Base-by-base conservation (phyloP, 2,113 vertebrate species). In the Protomyctophum bolini region DNA sequence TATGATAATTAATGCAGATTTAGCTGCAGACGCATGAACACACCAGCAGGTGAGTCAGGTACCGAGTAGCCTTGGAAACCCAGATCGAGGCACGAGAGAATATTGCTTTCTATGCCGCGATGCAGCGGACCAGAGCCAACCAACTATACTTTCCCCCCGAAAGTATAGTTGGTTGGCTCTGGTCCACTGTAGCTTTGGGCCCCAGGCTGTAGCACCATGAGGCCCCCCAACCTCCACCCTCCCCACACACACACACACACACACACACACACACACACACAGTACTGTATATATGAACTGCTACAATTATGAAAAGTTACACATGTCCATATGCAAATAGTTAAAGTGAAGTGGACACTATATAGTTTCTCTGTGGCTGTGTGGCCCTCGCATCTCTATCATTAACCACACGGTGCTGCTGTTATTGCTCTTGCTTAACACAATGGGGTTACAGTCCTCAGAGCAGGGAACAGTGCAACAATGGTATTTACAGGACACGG, bases 301-400 rank as follows among this genome's bases (percentile, higher is more conserved):
- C 47, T 41, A 47, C 75, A 66, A 80, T 73, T 79, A 81, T 72
- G 48, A 72, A 72, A 72, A 73, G 61, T 76, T 49, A 80, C 70
- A 70, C 74, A 85, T 73, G 85, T 88, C 72, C 83, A 86, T 86
- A 86, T 88, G 84, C 76, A 87, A 89, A 89, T 86, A 48, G 57
- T 70, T 75, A 49, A 81, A 73, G 70, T 85, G 77, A 79, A 73
- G 68, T 7, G 51, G 52, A 59, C 70, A 66, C 73, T 33, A 69
- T 33, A 69, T 2, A 0, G 54, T 47, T 74, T 63, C 69, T 66
- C 48, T 51, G 45, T 59, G 56, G 63, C 69, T 69, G 74, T 78
- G 64, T 74, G 10, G 28, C 12, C 14, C 73, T n/a, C 21, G 68
- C 58, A 62, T n/a, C 70, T 74, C 59, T 72, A 77, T 66, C 63